A percentile compares a stretch with the other conserved stretches of the same genome.
Conservation (phyloP, 2,113 vertebrate genomes). For the Machaerirhynchus nigripectus region DNA sequence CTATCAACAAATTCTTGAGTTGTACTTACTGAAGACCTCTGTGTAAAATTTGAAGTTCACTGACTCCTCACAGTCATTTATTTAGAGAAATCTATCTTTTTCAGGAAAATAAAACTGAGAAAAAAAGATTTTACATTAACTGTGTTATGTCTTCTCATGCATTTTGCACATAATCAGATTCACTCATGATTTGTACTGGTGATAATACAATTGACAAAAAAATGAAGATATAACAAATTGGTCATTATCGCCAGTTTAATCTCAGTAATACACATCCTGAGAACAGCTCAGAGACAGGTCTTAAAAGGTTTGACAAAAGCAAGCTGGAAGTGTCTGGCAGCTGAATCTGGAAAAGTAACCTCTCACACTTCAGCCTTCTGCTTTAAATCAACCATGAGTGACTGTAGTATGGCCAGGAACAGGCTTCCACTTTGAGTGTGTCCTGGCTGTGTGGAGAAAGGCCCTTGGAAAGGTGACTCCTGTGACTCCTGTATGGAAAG, state of each 20-base stretch:
- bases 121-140: not conserved
- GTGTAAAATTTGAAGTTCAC: not conserved
- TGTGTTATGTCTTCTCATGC: not conserved
- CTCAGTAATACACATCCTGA: not conserved
- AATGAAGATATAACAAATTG: not conserved
- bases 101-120: not conserved
- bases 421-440: not conserved
- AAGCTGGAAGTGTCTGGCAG: not conserved
- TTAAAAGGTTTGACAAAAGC: not conserved
- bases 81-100: not conserved
- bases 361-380: not conserved
- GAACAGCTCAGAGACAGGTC: not conserved
- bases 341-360: not conserved
- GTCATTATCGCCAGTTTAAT: not conserved
- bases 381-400: not conserved
- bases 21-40: not conserved
- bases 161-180: not conserved
- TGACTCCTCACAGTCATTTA: not conserved
- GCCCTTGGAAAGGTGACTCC: not conserved
- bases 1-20: not conserved
- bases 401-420: not conserved
- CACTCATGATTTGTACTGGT: not conserved
- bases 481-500: not conserved
- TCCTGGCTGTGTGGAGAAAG: not conserved
- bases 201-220: not conserved